These are phyloP conservation scores for Eptatretus burgeri DNA, from an alignment of 2,113 vertebrate species.

Conservation along the genomic window DNA sequence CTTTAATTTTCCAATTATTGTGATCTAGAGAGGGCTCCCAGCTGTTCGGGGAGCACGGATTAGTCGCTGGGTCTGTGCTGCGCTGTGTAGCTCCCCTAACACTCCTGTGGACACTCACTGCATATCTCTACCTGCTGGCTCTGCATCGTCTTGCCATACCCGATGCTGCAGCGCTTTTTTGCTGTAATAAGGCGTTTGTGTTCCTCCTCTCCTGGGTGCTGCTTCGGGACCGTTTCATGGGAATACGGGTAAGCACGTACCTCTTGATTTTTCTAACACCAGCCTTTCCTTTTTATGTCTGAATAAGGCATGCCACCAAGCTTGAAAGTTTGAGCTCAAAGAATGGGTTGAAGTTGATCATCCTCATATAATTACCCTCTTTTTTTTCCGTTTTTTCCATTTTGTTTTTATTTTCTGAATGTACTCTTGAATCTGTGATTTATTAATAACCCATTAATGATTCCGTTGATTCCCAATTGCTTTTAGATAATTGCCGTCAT, in stretches of 20 bases:
- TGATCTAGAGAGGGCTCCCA: conserved; percentile 12
- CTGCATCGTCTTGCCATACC: conserved; percentile 12
- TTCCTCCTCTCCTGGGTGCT: conserved; percentile 20
- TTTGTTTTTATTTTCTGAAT: too few relatives aligned
- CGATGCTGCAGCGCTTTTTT: conserved; percentile 15
- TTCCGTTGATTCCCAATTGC: too few relatives aligned
- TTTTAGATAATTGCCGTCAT: conserved; percentile 78
- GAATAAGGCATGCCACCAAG: too few relatives aligned
- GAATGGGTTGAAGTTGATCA: too few relatives aligned
- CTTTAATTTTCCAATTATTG: background rate
- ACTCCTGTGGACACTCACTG: conserved; percentile 14
- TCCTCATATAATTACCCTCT: too few relatives aligned
- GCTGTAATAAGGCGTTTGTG: conserved; percentile 16
- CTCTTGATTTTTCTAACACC: background rate
- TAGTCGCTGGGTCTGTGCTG: conserved; percentile 11
- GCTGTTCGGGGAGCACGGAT: conserved; percentile 11
- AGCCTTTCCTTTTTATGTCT: too few relatives aligned
- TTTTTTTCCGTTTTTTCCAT: too few relatives aligned
- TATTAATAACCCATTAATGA: too few relatives aligned
- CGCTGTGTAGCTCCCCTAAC: conserved; percentile 14
- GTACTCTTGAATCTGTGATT: too few relatives aligned
- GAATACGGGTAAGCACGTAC: conserved; percentile 13
- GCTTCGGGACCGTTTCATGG: conserved; percentile 18
- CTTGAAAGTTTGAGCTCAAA: too few relatives aligned
- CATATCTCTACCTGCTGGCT: conserved; percentile 15